A percentile compares a stretch with the other conserved stretches of the same genome.
These are phyloP conservation scores for Himantopus leucocephalus DNA, from an alignment of 2,113 vertebrate genomes.

Conservation along the genomic window DNA sequence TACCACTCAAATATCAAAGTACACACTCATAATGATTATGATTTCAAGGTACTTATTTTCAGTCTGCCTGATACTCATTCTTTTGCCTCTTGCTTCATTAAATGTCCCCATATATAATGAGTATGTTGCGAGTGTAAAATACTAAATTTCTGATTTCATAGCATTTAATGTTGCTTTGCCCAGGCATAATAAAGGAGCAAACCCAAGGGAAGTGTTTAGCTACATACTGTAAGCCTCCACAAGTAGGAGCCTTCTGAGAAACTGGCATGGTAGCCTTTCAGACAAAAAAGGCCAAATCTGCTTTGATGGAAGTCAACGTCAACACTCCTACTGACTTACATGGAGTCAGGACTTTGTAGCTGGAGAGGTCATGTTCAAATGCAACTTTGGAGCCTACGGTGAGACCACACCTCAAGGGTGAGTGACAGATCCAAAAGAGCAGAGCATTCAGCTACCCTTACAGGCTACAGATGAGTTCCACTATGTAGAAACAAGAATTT, in stretches of 20 bases:
- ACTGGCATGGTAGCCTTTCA: neutral
- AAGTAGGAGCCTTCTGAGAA: neutral
- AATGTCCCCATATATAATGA: neutral
- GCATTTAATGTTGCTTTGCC: neutral
- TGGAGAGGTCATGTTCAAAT: neutral
- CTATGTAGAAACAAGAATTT: neutral
- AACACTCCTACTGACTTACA: neutral
- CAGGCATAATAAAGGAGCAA: neutral
- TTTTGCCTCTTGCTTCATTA: neutral
- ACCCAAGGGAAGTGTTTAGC: neutral
- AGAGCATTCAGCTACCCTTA: neutral
- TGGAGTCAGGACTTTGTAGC: neutral
- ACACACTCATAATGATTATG: neutral
- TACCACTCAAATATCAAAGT: neutral
- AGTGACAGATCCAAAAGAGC: neutral
- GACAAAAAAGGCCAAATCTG: neutral
- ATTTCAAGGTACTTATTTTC: neutral
- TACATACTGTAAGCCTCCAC: fast-evolving
- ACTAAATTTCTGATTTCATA: neutral
- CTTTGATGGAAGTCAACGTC: neutral
- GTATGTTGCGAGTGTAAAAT: neutral
- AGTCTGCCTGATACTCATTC: neutral
- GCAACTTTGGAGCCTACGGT: neutral
- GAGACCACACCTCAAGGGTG: neutral
- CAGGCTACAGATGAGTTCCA: neutral